A percentile compares a stretch with the other conserved stretches of the same genome.
These are phyloP conservation scores for Pocillopora damicornis DNA, from an alignment of 64 coral and sea anemone species.

Conservation along the genomic window DNA sequence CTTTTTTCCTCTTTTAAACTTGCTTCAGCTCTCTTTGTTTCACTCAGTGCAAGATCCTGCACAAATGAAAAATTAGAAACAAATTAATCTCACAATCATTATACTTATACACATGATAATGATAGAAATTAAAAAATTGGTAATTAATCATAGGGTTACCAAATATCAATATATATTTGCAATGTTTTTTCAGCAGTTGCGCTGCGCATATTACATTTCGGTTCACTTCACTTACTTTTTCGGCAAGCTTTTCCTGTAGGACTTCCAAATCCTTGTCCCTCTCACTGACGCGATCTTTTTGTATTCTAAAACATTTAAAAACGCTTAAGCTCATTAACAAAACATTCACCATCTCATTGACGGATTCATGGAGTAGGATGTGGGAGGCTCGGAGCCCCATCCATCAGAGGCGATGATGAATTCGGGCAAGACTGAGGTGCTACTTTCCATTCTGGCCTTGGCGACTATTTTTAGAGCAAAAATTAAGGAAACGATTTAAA, in stretches of 20 bases:
- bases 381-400: no score
- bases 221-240: slow-evolving; percentile 2
- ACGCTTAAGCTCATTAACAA: background rate
- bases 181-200: background rate
- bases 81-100: background rate
- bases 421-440: no score
- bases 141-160: no score
- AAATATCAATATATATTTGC: background rate
- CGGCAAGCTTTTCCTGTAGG: slow-evolving; percentile 53
- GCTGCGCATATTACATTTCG: background rate
- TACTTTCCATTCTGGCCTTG: no score
- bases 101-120: no score
- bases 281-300: slow-evolving; percentile 69
- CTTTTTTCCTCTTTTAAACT: slow-evolving; percentile 36
- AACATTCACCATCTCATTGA: no score
- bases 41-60: slow-evolving; percentile 12
- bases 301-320: slow-evolving; percentile 36
- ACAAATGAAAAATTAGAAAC: background rate
- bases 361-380: no score
- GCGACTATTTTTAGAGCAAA: no score
- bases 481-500: no score
- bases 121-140: no score
- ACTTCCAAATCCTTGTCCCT: slow-evolving; percentile 72
- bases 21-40: slow-evolving; percentile 29
- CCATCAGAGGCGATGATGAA: no score